phyloP scores from a whole-genome alignment of 1,140 invertebrate genomes.

The Vanessa tameamea region DNA sequence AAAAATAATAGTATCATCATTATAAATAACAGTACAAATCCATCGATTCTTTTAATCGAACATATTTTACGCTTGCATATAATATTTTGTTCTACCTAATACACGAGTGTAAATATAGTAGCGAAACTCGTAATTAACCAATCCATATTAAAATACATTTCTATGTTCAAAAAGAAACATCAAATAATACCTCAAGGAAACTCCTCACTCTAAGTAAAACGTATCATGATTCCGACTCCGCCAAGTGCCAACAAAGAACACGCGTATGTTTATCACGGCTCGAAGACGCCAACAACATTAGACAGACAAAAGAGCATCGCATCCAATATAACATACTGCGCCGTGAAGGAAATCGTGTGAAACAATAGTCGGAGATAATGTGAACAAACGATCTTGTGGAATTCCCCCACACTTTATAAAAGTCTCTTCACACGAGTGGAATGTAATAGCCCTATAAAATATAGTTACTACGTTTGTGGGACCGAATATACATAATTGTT shows the following conservation, averaged over 20 bases:
- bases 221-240: constrained; percentile 12
- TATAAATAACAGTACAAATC: too few relatives aligned
- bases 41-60: too few relatives aligned
- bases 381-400: constrained; percentile 25
- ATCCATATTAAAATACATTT: too few relatives aligned
- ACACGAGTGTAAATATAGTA: too few relatives aligned
- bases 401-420: constrained; percentile 12
- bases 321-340: constrained; percentile 24
- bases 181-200: not conserved
- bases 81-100: too few relatives aligned
- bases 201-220: not conserved
- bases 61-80: too few relatives aligned
- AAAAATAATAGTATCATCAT: too few relatives aligned
- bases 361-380: constrained; percentile 31
- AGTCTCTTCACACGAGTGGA: not conserved
- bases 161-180: not conserved
- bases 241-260: constrained; percentile 27
- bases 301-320: constrained; percentile 28
- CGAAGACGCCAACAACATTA: constrained; percentile 25
- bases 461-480: not conserved
- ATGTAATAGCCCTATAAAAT: not conserved
- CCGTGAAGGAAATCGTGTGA: constrained; percentile 28
- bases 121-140: too few relatives aligned
- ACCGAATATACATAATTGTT: too few relatives aligned
- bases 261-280: constrained; percentile 26